Evolutionary conservation across 2,113 vertebrate genomes (phyloP).

Genomic region (Nannobrachium achirus): DNA sequence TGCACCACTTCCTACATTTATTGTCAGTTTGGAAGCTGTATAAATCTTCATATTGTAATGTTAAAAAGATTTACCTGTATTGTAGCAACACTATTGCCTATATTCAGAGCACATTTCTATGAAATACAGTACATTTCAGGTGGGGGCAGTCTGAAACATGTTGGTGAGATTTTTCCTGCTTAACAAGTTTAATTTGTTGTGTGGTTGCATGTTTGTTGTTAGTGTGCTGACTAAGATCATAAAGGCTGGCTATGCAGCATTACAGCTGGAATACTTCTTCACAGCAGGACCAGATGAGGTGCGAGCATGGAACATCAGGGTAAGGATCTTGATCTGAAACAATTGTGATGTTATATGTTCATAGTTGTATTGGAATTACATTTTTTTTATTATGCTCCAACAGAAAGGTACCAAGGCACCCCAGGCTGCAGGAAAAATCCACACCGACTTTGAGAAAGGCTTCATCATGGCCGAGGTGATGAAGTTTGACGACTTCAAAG

Average conservation of each 20-base stretch:
- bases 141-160: too few species aligned
- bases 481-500: constrained; percentile 98
- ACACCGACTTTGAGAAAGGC: constrained; percentile 99
- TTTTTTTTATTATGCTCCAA: constrained; percentile 48
- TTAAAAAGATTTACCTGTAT: too few species aligned
- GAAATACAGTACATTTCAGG: too few species aligned
- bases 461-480: constrained; percentile 99
- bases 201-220: background rate
- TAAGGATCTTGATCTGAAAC: constrained; percentile 73
- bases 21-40: too few species aligned
- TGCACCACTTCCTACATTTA: too few species aligned
- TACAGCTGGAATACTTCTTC: constrained; percentile 99
- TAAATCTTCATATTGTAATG: too few species aligned
- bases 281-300: constrained; percentile 99
- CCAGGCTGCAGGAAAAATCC: constrained; percentile 98
- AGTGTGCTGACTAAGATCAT: constrained; percentile 98
- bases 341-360: background rate
- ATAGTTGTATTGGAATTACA: too few species aligned
- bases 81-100: too few species aligned
- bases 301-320: constrained; percentile 98
- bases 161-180: background rate
- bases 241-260: constrained; percentile 93
- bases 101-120: too few species aligned
- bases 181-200: background rate
- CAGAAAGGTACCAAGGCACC: constrained; percentile 97